These are phyloP conservation scores for Caenorhabditis imperialis DNA, from an alignment of 2,888 invertebrate species.

Conservation along the genomic window DNA sequence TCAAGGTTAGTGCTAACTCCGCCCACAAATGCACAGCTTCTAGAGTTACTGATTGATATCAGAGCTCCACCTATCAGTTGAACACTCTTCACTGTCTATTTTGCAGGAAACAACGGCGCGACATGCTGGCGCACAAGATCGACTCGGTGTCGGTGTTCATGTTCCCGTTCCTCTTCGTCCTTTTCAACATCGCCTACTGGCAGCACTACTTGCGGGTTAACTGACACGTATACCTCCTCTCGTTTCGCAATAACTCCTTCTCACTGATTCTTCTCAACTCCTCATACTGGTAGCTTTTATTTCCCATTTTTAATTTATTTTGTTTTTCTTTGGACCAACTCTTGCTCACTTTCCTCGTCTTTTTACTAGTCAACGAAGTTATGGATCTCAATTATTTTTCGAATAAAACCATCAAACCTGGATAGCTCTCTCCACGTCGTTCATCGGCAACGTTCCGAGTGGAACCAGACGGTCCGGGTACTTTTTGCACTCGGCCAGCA, in stretches of 20 bases:
- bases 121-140: conserved; percentile 73
- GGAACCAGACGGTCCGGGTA: conserved; percentile 80
- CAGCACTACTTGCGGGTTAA: conserved; percentile 76
- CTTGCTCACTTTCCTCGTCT: conserved; percentile 10
- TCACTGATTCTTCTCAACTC: not conserved
- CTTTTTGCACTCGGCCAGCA: conserved; percentile 80
- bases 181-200: conserved; percentile 80
- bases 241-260: not conserved
- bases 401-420: conserved; percentile 58
- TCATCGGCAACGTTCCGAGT: conserved; percentile 82
- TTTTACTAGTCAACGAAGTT: conserved; percentile 24
- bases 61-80: no score
- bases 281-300: conserved; percentile 3
- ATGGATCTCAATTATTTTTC: conserved; percentile 3
- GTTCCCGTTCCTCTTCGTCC: conserved; percentile 77
- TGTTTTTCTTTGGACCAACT: conserved; percentile 13
- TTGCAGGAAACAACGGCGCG: conserved; percentile 64
- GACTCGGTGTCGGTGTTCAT: conserved; percentile 73
- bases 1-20: conserved; percentile 32
- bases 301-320: conserved; percentile 4
- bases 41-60: no score
- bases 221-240: conserved; percentile 14
- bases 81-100: no score
- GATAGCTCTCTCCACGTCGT: conserved; percentile 80
- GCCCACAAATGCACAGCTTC: no score